Base-by-base conservation (phyloP, 2,888 invertebrate genomes). In the Griposia aprilina region DNA sequence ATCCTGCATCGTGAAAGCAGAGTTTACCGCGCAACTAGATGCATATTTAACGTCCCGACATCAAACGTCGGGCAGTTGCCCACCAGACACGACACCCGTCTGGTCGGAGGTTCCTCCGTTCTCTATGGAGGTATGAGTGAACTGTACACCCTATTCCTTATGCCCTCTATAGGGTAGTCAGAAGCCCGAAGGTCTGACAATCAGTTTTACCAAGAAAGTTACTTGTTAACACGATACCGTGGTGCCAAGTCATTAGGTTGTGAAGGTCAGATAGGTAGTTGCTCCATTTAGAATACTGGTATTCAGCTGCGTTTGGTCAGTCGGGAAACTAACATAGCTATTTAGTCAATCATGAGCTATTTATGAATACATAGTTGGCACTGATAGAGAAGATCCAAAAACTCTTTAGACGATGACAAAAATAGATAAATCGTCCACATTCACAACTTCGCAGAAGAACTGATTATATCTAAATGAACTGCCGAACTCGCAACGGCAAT, bases 391-490 rank as follows among this genome's bases (percentile, higher is more conserved):
- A 8, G 5, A 74, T 59, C 15, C 17, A 41, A 10, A 69, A 69
- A 30, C 66, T 72, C n/a, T 2, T 2, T 36, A 63, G 45, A 68
- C 45, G 62, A 20, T 67, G 10, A 71, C 83, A 67, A 60, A 50
- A 79, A 74, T 10, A 84, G 52, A 83, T 17, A 67, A 79, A 63
- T n/a, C 6, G 59, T 52, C 48, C 23, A 36, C 57, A 73, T 72
- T 57, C 41, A 66, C 36, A 80, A 83, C 30, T 76, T 66, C 15
- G n/a, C 26, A 60, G 59, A 78, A 74, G 66, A 84, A 81, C 73
- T 81, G 81, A 80, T 78, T 78, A 48, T 75, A 78, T 76, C 73
- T 71, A 68, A 78, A 79, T 75, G 70, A 50, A 85, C 73, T 75
- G 52, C 59, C 10, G 13, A 83, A 81, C 83, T 83, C 59, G 52